phyloP scores from a whole-genome alignment of 2,797 vertebrate species.

The Mus spretus region DNA sequence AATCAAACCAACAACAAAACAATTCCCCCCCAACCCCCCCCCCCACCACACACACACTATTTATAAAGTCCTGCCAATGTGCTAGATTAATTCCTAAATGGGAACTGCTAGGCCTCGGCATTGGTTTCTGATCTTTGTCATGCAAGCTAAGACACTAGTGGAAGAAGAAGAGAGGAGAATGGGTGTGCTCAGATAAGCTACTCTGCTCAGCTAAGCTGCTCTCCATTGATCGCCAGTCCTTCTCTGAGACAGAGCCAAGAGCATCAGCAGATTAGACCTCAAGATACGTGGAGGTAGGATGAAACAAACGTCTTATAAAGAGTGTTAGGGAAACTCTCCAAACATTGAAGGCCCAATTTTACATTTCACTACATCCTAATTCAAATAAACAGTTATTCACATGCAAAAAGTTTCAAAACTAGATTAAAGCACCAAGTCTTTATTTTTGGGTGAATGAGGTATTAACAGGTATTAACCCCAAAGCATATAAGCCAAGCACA shows the following conservation, averaged over 20 bases:
- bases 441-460: neutral
- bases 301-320: neutral
- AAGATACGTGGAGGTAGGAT: neutral
- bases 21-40: neutral
- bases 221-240: too few species aligned
- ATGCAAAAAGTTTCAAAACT: neutral
- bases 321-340: neutral
- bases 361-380: neutral
- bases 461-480: neutral
- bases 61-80: neutral
- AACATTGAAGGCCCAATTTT: neutral
- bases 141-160: neutral
- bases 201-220: neutral
- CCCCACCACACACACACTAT: too few species aligned
- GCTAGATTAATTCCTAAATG: accelerated
- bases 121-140: neutral
- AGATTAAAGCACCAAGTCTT: neutral
- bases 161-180: neutral
- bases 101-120: neutral
- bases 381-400: slow-evolving; percentile 27
- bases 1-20: neutral
- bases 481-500: neutral
- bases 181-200: neutral
- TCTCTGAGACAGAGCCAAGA: neutral
- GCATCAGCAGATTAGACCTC: neutral